Conservation (phyloP, 2,113 vertebrate genomes). For the Lynx canadensis region DNA sequence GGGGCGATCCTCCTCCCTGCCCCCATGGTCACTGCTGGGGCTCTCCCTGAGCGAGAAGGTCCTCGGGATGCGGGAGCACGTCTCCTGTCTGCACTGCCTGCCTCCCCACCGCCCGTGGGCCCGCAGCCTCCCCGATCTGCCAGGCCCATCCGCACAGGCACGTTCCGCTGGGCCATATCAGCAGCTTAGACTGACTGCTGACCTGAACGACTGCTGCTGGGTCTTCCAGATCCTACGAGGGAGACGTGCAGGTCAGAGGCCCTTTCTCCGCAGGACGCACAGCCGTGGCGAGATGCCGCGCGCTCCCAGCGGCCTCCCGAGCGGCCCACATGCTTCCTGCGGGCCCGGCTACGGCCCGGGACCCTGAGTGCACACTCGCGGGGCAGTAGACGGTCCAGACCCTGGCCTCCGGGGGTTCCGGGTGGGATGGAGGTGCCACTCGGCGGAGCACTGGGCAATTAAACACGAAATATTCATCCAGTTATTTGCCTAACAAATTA, state of each 20-base stretch:
- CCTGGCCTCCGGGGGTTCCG: fast-evolving
- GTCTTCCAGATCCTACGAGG: fast-evolving
- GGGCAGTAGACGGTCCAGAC: fast-evolving
- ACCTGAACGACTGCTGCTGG: neutral
- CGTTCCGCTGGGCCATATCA: fast-evolving
- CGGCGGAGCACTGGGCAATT: neutral
- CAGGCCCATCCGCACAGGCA: fast-evolving
- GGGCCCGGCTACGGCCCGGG: fast-evolving
- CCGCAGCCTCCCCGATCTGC: fast-evolving
- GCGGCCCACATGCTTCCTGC: fast-evolving
- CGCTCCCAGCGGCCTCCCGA: fast-evolving
- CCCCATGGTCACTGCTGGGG: neutral
- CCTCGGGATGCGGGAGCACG: fast-evolving
- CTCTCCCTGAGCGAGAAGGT: fast-evolving
- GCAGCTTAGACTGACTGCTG: neutral
- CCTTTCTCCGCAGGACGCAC: fast-evolving
- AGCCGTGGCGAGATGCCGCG: fast-evolving
- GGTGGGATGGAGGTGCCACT: neutral
- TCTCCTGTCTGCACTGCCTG: neutral
- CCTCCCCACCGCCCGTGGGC: fast-evolving
- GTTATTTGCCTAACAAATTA: conserved; percentile 39
- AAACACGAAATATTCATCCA: neutral
- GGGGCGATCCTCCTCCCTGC: fast-evolving
- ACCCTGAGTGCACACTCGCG: fast-evolving
- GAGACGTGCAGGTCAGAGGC: neutral